phyloP scores from a whole-genome alignment of 2,888 invertebrate genomes.

The Callosobruchus maculatus region DNA sequence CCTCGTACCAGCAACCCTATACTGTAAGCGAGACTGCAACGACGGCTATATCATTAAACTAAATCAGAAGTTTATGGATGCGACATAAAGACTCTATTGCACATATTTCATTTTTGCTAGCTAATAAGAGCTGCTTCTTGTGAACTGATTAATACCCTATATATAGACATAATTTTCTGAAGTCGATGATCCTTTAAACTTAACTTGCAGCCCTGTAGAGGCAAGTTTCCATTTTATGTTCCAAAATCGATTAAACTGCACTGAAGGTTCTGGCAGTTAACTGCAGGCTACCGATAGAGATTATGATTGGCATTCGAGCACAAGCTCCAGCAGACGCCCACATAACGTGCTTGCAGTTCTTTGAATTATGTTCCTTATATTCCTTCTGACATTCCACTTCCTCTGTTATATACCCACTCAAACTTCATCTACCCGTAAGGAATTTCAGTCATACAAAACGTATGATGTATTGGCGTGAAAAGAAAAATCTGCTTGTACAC shows the following conservation, averaged over 20 bases:
- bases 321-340: background rate
- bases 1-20: background rate
- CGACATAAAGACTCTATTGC: background rate
- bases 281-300: background rate
- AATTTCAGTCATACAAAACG: no score
- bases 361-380: background rate
- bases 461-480: no score
- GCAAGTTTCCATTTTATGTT: background rate
- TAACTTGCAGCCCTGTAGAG: background rate
- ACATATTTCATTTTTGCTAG: background rate
- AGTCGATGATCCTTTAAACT: background rate
- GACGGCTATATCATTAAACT: no score
- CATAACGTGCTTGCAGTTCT: background rate
- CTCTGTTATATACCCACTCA: no score
- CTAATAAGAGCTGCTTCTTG: background rate
- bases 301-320: no score
- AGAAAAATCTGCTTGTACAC: no score
- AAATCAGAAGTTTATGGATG: background rate
- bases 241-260: background rate
- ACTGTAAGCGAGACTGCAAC: no score
- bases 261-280: background rate
- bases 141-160: background rate
- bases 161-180: background rate
- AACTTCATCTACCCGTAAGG: no score
- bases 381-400: background rate